These are phyloP conservation scores for Ataeniobius toweri DNA, from an alignment of 2,797 vertebrate genomes.

Conservation along the genomic window DNA sequence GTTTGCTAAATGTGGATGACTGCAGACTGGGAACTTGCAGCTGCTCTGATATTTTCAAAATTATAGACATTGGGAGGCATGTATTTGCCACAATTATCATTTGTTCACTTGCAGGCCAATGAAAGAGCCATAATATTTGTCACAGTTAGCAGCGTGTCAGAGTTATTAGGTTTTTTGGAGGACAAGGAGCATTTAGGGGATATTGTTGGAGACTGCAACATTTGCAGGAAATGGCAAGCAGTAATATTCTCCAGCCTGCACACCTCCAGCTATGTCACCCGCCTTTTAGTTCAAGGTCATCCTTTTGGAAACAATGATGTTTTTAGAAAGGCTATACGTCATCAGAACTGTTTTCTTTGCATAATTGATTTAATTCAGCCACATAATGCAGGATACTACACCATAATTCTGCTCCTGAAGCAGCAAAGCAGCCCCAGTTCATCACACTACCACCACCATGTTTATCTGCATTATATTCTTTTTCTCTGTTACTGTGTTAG, in stretches of 20 bases:
- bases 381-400: background rate
- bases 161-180: constrained; percentile 65
- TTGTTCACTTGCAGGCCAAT: constrained; percentile 55
- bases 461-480: too few relatives aligned
- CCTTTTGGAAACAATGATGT: constrained; percentile 41
- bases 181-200: constrained; percentile 60
- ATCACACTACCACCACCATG: background rate
- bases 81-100: constrained; percentile 64
- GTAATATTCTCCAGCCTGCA: constrained; percentile 44
- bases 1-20: constrained; percentile 13
- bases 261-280: constrained; percentile 32
- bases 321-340: constrained; percentile 20
- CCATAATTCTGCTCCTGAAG: background rate
- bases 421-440: background rate
- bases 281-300: constrained; percentile 47
- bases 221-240: constrained; percentile 56
- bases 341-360: background rate
- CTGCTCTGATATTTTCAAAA: constrained; percentile 57
- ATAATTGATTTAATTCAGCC: background rate
- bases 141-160: constrained; percentile 57
- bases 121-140: constrained; percentile 60
- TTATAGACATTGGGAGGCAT: constrained; percentile 56
- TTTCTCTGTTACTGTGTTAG: too few relatives aligned
- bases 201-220: constrained; percentile 64
- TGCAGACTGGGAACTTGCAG: constrained; percentile 41